Conservation (phyloP, 2,888 invertebrate species). For the Zelleria hepariella region DNA sequence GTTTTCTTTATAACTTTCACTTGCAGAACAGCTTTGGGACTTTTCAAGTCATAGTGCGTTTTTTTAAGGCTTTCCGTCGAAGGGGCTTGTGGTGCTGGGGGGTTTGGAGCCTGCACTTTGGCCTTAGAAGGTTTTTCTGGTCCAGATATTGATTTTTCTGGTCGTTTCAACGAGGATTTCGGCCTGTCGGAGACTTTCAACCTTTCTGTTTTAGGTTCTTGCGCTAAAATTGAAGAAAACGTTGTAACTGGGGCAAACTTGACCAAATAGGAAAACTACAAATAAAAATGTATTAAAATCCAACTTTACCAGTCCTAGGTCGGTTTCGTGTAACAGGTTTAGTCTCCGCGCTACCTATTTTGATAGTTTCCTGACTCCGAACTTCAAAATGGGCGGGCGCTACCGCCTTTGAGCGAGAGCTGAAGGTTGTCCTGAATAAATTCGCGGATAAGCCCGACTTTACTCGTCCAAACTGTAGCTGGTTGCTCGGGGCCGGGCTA, state of each 20-base stretch:
- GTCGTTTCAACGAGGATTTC: slow-evolving; percentile 29
- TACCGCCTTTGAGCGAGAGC: slow-evolving; percentile 61
- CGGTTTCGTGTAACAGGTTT: slow-evolving; percentile 64
- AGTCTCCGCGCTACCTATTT: slow-evolving; percentile 68
- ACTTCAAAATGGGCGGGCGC: slow-evolving; percentile 32
- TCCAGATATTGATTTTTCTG: slow-evolving; percentile 30
- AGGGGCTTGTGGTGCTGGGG: background rate
- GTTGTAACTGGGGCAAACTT: slow-evolving; percentile 30
- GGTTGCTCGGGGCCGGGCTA: background rate
- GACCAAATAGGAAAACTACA: slow-evolving; percentile 17
- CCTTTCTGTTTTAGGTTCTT: slow-evolving; percentile 12
- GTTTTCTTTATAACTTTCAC: slow-evolving; percentile 22
- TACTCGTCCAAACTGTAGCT: background rate
- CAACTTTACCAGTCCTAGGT: slow-evolving; percentile 57
- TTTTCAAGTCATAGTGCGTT: slow-evolving; percentile 35
- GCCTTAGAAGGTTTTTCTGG: slow-evolving; percentile 41
- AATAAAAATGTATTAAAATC: no score
- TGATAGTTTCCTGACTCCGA: slow-evolving; percentile 47
- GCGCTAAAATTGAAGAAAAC: slow-evolving; percentile 29
- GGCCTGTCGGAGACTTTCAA: slow-evolving; percentile 29
- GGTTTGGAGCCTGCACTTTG: slow-evolving; percentile 36
- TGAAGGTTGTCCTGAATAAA: slow-evolving; percentile 63
- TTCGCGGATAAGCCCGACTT: slow-evolving; percentile 46
- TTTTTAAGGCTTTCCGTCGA: slow-evolving; percentile 18
- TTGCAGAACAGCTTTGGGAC: slow-evolving; percentile 47